Conservation (phyloP, 2,888 invertebrate species). For the Amphiduros pacificus region DNA sequence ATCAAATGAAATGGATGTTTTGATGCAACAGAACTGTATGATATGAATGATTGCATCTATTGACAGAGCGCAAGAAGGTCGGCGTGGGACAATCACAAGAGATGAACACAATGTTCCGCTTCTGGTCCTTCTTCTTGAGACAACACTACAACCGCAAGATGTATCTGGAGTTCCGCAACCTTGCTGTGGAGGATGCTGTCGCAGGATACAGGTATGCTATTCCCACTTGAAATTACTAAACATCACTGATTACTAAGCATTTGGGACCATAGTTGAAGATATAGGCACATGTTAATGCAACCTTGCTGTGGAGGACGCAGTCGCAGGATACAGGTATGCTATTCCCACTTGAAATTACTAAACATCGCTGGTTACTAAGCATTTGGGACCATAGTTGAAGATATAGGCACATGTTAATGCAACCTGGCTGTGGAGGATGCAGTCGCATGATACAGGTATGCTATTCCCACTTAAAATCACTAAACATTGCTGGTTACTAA, state of each 20-base stretch:
- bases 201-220: conserved; percentile 70
- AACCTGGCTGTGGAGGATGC: conserved; percentile 92
- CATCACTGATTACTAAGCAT: too few relatives aligned
- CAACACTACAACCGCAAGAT: conserved; percentile 97
- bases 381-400: too few relatives aligned
- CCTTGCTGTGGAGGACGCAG: conserved; percentile 91
- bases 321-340: conserved; percentile 70
- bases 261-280: too few relatives aligned
- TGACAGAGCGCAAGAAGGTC: conserved; percentile 84
- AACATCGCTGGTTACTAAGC: too few relatives aligned
- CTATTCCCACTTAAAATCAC: too few relatives aligned
- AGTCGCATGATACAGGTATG: conserved; percentile 71
- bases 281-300: too few relatives aligned
- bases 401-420: too few relatives aligned
- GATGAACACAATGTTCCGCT: conserved; percentile 99
- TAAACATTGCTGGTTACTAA: too few relatives aligned
- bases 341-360: too few relatives aligned
- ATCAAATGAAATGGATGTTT: too few relatives aligned
- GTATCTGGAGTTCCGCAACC: conserved; percentile 91
- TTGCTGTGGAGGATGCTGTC: conserved; percentile 92
- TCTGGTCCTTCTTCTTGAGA: conserved; percentile 99
- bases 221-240: too few relatives aligned
- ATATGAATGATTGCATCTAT: conserved; percentile 3
- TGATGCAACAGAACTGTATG: too few relatives aligned
- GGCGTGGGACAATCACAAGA: conserved; percentile 96